These are phyloP conservation scores for Diabrotica balteata DNA, from an alignment of 2,888 invertebrate genomes.

Conservation along the genomic window DNA sequence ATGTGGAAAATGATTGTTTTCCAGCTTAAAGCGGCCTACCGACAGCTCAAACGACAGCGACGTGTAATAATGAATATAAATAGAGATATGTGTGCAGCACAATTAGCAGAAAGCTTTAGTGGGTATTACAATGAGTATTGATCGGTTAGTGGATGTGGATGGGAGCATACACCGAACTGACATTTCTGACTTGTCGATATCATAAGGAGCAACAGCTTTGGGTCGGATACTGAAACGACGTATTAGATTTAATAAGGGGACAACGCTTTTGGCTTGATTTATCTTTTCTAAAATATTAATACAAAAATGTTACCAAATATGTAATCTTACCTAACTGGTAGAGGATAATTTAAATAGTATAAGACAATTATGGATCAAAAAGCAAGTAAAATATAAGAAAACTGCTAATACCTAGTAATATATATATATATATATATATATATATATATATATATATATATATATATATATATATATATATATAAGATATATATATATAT, in stretches of 20 bases:
- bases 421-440: no score
- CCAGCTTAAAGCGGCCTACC: slow-evolving; percentile 9
- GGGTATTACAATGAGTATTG: slow-evolving; percentile 57
- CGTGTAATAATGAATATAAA: slow-evolving; percentile 49
- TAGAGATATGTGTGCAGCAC: slow-evolving; percentile 49
- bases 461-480: background rate
- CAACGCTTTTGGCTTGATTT: no score
- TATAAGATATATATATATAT: no score
- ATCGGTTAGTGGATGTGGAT: slow-evolving; percentile 47
- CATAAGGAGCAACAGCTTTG: slow-evolving; percentile 40
- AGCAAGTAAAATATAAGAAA: no score
- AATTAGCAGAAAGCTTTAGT: slow-evolving; percentile 54
- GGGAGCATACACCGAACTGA: slow-evolving; percentile 50
- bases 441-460: background rate
- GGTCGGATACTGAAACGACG: background rate
- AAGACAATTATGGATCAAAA: no score
- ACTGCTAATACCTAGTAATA: no score
- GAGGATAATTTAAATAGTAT: no score
- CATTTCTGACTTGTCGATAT: slow-evolving; percentile 58
- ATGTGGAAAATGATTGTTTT: slow-evolving; percentile 25
- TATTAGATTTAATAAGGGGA: no score
- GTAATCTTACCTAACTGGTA: no score
- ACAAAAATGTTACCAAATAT: no score
- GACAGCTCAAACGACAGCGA: slow-evolving; percentile 15
- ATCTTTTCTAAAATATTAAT: no score